These are phyloP conservation scores for Hyposoter dolosus DNA, from an alignment of 2,888 invertebrate genomes.

Conservation along the genomic window DNA sequence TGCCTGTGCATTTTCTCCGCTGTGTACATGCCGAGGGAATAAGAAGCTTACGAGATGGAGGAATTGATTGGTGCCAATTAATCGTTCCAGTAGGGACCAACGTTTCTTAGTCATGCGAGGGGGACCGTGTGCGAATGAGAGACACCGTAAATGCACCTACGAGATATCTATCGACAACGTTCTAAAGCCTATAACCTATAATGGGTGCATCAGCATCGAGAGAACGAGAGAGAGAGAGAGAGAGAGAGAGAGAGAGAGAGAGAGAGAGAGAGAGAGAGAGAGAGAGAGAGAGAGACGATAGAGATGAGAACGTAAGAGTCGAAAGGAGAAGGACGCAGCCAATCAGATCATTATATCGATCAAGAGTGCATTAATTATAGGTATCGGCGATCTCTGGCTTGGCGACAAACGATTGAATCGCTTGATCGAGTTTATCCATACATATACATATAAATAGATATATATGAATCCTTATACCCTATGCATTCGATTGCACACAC, in stretches of 20 bases:
- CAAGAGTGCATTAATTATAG: constrained; percentile 65
- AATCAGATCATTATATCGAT: constrained; percentile 64
- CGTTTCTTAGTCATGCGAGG: constrained; percentile 4
- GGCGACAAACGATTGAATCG: constrained; percentile 67
- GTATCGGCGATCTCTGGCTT: constrained; percentile 59
- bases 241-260: constrained; percentile 4
- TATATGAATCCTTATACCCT: neutral
- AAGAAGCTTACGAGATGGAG: constrained; percentile 53
- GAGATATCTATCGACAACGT: constrained; percentile 56
- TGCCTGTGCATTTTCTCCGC: neutral
- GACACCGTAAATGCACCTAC: constrained; percentile 46
- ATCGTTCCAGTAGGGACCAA: constrained; percentile 42
- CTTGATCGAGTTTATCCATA: constrained; percentile 54
- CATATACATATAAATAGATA: constrained; percentile 3
- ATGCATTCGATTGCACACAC: constrained; percentile 48
- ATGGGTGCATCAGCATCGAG: neutral
- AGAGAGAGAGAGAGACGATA: constrained; percentile 2
- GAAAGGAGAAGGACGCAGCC: constrained; percentile 14
- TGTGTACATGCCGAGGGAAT: neutral
- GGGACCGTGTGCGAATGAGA: constrained; percentile 38
- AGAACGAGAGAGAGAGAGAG: constrained; percentile 2
- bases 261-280: constrained; percentile 5
- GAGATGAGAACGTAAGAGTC: constrained; percentile 11
- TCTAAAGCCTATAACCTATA: constrained; percentile 29
- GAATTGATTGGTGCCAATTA: constrained; percentile 66